Conservation (phyloP, 2,113 vertebrate genomes). For the Polypterus bichir region DNA sequence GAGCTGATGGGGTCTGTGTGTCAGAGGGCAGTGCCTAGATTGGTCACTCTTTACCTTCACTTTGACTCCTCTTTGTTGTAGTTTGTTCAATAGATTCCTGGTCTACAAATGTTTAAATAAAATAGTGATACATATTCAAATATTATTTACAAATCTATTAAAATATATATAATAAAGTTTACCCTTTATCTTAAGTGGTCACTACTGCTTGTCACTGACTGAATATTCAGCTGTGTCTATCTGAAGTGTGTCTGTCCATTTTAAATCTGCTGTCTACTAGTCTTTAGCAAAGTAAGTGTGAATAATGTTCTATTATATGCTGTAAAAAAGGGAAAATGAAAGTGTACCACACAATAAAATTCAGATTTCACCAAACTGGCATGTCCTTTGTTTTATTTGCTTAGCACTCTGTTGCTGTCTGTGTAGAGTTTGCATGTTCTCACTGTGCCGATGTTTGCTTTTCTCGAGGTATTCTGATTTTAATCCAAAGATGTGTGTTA, state of each 20-base stretch:
- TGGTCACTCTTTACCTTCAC: slow-evolving; percentile 10
- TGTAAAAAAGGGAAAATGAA: slow-evolving; percentile 60
- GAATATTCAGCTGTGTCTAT: slow-evolving; percentile 68
- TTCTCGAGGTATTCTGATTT: no score
- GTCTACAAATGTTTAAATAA: slow-evolving; percentile 28
- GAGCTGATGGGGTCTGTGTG: slow-evolving; percentile 6
- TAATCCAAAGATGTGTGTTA: no score
- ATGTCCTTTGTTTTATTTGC: background rate
- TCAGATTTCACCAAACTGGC: slow-evolving; percentile 65
- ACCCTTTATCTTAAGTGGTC: slow-evolving; percentile 47
- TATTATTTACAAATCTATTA: background rate
- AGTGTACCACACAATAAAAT: slow-evolving; percentile 68
- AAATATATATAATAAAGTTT: slow-evolving; percentile 28
- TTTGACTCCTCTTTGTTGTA: slow-evolving; percentile 29
- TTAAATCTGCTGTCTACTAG: slow-evolving; percentile 72
- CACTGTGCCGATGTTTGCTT: no score
- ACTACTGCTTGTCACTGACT: slow-evolving; percentile 56
- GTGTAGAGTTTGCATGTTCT: no score
- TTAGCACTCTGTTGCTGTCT: background rate
- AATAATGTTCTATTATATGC: slow-evolving; percentile 72
- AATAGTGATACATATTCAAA: slow-evolving; percentile 20
- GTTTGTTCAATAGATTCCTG: slow-evolving; percentile 33
- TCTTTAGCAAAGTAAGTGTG: slow-evolving; percentile 78
- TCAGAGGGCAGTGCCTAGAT: slow-evolving; percentile 15
- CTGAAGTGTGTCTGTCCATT: slow-evolving; percentile 64